Evolutionary conservation across 2,113 vertebrate species (phyloP).

Genomic region (Odobenus rosmarus): DNA sequence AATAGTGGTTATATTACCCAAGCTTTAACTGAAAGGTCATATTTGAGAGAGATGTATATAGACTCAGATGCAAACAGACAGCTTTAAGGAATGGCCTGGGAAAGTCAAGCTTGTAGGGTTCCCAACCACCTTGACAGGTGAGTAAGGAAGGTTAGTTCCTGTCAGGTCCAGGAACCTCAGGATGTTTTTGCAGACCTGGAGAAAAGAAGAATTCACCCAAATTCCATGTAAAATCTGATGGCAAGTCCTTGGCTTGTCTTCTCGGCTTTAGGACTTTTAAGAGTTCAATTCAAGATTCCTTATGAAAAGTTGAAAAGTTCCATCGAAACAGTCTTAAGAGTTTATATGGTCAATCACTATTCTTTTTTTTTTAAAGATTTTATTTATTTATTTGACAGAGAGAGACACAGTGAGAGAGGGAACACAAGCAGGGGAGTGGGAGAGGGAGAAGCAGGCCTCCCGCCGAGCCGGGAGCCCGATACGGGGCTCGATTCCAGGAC

Average conservation of each 20-base stretch:
- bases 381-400: too few relatives aligned
- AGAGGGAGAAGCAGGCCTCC: too few relatives aligned
- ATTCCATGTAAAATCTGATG: not conserved
- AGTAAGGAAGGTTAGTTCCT: not conserved
- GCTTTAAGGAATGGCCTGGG: not conserved
- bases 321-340: not conserved
- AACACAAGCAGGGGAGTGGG: too few relatives aligned
- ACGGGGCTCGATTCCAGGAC: too few relatives aligned
- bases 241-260: not conserved
- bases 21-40: not conserved
- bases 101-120: not conserved
- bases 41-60: not conserved
- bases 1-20: not conserved
- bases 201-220: not conserved
- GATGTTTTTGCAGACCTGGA: not conserved
- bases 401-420: too few relatives aligned
- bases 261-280: not conserved
- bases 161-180: not conserved
- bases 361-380: not conserved
- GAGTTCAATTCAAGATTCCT: not conserved
- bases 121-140: not conserved
- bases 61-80: not conserved
- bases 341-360: not conserved
- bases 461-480: too few relatives aligned
- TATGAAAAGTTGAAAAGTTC: not conserved